Base-by-base conservation (phyloP, 2,797 vertebrate genomes). In the Cygnus olor region DNA sequence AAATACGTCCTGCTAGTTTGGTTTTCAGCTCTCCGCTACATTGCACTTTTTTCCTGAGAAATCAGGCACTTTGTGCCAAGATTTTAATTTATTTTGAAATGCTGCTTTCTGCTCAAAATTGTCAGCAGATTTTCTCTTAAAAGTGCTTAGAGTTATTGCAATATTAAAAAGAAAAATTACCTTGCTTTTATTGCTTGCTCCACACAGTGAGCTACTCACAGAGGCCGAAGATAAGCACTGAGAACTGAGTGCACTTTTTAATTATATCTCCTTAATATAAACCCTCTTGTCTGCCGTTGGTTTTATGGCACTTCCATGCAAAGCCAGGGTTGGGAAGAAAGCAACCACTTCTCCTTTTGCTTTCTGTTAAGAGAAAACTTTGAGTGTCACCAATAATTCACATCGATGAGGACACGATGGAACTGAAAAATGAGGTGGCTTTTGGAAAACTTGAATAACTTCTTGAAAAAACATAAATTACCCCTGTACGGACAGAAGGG, bases 141-240 rank as follows among this genome's bases (percentile, higher is more conserved):
- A 84, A 70, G 63, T 80, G 85, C 82, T 82, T 3, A 58, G 90
- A 95, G 70, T 96, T 97, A 95, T 80, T 88, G 91, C 85, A 76
- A 44, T 95, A 92, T 95, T 95, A 95, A 95, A 95, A 95, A 94
- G 95, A 97, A 95, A 92, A 95, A 95, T 88, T 78, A 78, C 87
- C 61, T 91, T 91, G 78, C 54, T 66, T 90, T 77, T 77, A 82
- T 49, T 49, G 73, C 92, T 94, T 49, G 22, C 47, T 83, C 74
- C 81, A 85, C 65, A 16, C 69, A 70, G 86, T 17, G 84, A 61
- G 85, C 85, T 91, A 74, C 81, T 93, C 84, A n/a, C 10, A 19
- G 82, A 44, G 86, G 61, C 68, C 79, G 78, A 53, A 92, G 94
- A 94, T 93, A 89, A 94, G 81, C 76, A 10, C 13, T 0, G 80